Evolutionary conservation across 2,113 vertebrate species (phyloP).

Genomic region (Stictonetta naevosa): DNA sequence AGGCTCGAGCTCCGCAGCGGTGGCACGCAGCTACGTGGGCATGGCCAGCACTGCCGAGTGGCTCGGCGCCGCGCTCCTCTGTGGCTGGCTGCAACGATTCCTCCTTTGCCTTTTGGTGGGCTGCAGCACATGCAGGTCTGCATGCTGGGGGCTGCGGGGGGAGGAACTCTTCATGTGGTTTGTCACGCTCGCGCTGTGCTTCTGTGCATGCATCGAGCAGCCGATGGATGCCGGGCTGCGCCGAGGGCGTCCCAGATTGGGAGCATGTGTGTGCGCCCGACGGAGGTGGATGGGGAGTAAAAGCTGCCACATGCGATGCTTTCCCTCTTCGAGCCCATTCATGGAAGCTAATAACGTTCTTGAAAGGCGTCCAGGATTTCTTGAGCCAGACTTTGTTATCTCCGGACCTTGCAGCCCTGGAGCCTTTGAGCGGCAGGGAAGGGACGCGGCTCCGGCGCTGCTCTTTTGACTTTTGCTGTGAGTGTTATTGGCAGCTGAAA

Average conservation of each 20-base stretch:
- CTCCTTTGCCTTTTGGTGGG: rapidly evolving
- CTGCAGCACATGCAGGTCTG: neutral
- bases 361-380: constrained; percentile 53
- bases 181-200: rapidly evolving
- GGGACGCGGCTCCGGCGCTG: constrained; percentile 18
- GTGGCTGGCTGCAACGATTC: neutral
- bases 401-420: neutral
- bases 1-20: neutral
- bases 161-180: rapidly evolving
- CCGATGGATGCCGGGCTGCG: neutral
- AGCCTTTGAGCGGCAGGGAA: constrained; percentile 19
- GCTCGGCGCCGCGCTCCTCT: neutral
- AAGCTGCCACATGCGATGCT: rapidly evolving
- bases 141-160: rapidly evolving
- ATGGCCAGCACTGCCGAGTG: rapidly evolving
- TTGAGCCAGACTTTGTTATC: constrained; percentile 51
- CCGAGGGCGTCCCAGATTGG: neutral
- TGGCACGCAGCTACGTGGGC: neutral
- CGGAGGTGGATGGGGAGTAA: neutral
- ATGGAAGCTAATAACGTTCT: neutral
- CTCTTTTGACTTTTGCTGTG: constrained; percentile 59
- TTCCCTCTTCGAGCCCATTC: neutral
- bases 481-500: constrained; percentile 59
- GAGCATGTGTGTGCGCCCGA: neutral
- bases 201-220: rapidly evolving